Evolutionary conservation across 1,140 invertebrate genomes (phyloP).

Genomic region (Phortica variegata): DNA sequence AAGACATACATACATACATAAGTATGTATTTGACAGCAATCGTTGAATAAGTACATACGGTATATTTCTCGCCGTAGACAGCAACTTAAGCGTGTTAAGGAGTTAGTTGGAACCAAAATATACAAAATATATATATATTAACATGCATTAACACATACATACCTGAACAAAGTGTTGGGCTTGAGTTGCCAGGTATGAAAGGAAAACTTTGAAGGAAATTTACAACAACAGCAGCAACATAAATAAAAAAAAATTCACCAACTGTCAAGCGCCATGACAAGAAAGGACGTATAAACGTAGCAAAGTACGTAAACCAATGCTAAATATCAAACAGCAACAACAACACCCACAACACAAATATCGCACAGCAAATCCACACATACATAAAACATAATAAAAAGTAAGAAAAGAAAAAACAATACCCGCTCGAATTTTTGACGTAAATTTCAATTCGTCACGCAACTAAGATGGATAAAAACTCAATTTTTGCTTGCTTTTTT

Average conservation of each 20-base stretch:
- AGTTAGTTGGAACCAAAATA: no score
- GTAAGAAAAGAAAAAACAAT: constrained; percentile 9
- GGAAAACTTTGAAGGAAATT: no score
- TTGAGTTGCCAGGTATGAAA: no score
- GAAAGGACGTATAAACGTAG: constrained; percentile 4
- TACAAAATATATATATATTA: no score
- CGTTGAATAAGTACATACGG: constrained; percentile 35
- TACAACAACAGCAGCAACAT: no score
- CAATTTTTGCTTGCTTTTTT: constrained; percentile 34
- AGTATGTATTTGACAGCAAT: constrained; percentile 22
- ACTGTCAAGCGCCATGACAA: constrained; percentile 16
- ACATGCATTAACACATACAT: no score
- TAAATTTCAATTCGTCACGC: constrained; percentile 53
- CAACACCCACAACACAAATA: constrained; percentile 6
- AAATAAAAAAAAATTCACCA: no score
- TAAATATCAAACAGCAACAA: constrained; percentile 33
- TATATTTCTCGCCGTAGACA: constrained; percentile 42
- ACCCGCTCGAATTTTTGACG: constrained; percentile 47
- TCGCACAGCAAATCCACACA: neutral
- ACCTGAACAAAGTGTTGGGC: no score
- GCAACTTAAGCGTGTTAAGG: no score
- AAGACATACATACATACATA: neutral
- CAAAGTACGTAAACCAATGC: constrained; percentile 24
- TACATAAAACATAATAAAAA: constrained; percentile 4
- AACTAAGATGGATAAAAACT: constrained; percentile 51